Conservation (phyloP, 92 coral and sea anemone genomes). For the Palythoa grandiflora region DNA sequence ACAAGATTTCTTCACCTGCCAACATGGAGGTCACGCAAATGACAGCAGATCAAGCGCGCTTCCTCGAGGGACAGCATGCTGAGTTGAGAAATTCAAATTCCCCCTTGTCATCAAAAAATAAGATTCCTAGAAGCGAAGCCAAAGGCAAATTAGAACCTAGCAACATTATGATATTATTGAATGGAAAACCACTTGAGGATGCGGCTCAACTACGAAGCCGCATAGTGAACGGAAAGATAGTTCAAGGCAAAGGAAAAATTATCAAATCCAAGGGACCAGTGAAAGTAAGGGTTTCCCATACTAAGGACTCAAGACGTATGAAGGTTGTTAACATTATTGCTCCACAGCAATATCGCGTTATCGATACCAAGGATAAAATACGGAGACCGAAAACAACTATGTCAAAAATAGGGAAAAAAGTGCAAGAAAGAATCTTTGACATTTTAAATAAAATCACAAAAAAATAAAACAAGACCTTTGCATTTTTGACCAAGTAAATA, state of each 20-base stretch:
- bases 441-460: neutral
- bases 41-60: slow-evolving; percentile 80
- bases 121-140: slow-evolving; percentile 64
- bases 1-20: slow-evolving; percentile 38
- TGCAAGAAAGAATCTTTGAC: neutral
- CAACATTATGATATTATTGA: slow-evolving; percentile 81
- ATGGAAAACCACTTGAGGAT: slow-evolving; percentile 93
- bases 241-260: slow-evolving; percentile 88
- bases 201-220: slow-evolving; percentile 86
- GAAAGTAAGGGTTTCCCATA: slow-evolving; percentile 83
- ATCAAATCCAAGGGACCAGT: slow-evolving; percentile 97
- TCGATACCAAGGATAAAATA: slow-evolving; percentile 88
- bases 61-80: slow-evolving; percentile 71
- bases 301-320: slow-evolving; percentile 78
- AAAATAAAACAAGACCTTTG: neutral
- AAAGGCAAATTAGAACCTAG: slow-evolving; percentile 59
- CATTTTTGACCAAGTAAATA: neutral
- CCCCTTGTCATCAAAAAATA: slow-evolving; percentile 75
- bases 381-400: slow-evolving; percentile 43
- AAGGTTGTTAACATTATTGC: slow-evolving; percentile 91
- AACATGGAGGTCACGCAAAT: slow-evolving; percentile 66
- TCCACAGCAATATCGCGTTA: slow-evolving; percentile 74
- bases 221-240: slow-evolving; percentile 79
- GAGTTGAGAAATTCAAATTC: slow-evolving; percentile 65
- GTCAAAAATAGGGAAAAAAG: neutral